Conservation (phyloP, 2,797 vertebrate genomes). For the Poecilia velifera region DNA sequence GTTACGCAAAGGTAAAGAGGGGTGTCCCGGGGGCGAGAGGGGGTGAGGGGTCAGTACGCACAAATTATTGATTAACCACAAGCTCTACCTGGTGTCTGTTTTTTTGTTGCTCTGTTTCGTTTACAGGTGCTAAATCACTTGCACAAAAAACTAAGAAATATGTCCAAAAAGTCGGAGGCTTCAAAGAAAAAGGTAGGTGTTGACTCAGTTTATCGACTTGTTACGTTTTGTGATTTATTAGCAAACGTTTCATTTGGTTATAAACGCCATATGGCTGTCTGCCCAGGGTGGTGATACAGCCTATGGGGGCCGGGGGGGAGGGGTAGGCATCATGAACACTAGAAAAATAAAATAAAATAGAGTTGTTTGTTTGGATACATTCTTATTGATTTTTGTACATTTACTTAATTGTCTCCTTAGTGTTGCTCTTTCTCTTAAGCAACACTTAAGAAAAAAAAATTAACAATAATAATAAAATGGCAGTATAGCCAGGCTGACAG, state of each 20-base stretch:
- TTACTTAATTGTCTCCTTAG: background rate
- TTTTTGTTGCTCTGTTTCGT: slow-evolving; percentile 21
- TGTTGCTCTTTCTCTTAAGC: background rate
- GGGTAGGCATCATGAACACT: background rate
- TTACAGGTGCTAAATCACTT: slow-evolving; percentile 96
- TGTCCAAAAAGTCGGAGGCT: slow-evolving; percentile 98
- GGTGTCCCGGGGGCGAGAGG: background rate
- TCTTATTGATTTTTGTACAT: background rate
- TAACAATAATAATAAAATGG: background rate
- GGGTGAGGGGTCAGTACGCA: background rate
- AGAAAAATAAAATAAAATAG: background rate
- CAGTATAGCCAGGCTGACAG: background rate
- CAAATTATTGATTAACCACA: background rate
- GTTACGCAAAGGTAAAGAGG: slow-evolving; percentile 92
- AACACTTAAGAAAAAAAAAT: background rate
- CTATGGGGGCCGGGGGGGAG: no score
- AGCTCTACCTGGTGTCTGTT: background rate
- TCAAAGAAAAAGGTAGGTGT: slow-evolving; percentile 96
- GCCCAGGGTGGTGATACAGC: background rate
- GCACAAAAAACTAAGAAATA: slow-evolving; percentile 95
- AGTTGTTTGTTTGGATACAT: background rate
- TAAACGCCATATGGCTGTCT: background rate
- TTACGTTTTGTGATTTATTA: background rate
- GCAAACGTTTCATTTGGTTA: background rate
- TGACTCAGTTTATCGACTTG: background rate